Evolutionary conservation across 2,888 invertebrate species (phyloP), one percentile per base, ranked within the genome.

Genomic region (Thera obeliscata): DNA sequence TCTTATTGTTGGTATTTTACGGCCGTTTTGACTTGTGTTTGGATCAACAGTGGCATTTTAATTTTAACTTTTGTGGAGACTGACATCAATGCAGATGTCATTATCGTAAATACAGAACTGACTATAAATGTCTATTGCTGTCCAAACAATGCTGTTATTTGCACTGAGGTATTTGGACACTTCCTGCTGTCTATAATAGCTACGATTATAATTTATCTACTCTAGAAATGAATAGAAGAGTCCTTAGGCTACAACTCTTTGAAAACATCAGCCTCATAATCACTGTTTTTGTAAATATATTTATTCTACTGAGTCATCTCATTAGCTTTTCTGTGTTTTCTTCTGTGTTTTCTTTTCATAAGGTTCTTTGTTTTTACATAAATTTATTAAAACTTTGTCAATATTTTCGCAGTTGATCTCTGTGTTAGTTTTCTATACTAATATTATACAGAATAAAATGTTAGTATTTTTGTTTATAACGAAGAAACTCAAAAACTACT

Each of bases 1-100:
- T 78, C 73, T 78, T 76, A 81, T 79, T 81, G 82, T 81, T 80
- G 78, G 77, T 79, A 71, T 81, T 84, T 86, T 81, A 84, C 80
- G 83, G 82, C 77, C 74, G 69, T 71, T 72, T 73, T 71, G 70
- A 76, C 74, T 74, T 74, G 60, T 60, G 72, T 69, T 52, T 56
- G 52, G 71, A 74, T 74, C 69, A 74, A 67, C 69, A 67, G 70
- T 64, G 66, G 68, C 73, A 74, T 77, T 80, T 76, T 66, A 78
- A 73, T 77, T 79, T 78, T 74, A 77, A 76, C 66, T 73, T 76
- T 80, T 81, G 82, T 80, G 66, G 56, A 71, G 52, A 59, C 58
- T 61, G 61, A 59, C 71, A 62, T 22, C 0, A 22, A 22, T 22
- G 68, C 67, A 61, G 57, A 69, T 71, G 72, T 71, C 62, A 67